A percentile compares a stretch with the other conserved stretches of the same genome.
Evolutionary conservation across 2,888 invertebrate species (phyloP).

Genomic region (Teleiodes luculella): DNA sequence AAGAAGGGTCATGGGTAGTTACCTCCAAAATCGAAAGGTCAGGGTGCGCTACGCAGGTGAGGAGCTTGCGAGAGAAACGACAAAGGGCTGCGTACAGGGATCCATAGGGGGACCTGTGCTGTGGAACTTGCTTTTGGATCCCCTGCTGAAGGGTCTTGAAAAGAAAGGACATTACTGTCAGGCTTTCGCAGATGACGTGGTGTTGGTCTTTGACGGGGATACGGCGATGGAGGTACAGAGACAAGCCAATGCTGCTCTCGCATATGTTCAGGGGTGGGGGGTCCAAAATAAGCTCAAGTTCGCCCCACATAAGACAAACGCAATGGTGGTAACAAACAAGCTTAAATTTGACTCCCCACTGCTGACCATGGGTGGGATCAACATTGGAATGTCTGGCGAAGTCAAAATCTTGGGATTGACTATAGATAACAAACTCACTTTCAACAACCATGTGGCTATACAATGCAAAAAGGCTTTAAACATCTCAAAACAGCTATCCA

Average conservation of each 20-base stretch:
- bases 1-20: neutral
- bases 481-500: neutral
- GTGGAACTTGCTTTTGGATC: neutral
- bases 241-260: neutral
- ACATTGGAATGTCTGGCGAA: slow-evolving; percentile 4
- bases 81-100: slow-evolving; percentile 3
- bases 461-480: neutral
- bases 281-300: neutral
- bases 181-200: neutral
- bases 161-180: too few species aligned
- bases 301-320: neutral
- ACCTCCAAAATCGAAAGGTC: neutral
- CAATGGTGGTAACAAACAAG: neutral
- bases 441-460: neutral
- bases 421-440: neutral
- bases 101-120: neutral
- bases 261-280: neutral
- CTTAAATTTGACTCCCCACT: neutral
- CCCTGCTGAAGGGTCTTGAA: neutral
- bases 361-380: slow-evolving; percentile 5
- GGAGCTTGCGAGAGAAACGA: neutral
- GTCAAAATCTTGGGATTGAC: slow-evolving; percentile 20
- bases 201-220: slow-evolving; percentile 1
- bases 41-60: neutral
- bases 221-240: neutral